phyloP scores from a whole-genome alignment of 1,140 invertebrate genomes.

The Nixonia krombeini region DNA sequence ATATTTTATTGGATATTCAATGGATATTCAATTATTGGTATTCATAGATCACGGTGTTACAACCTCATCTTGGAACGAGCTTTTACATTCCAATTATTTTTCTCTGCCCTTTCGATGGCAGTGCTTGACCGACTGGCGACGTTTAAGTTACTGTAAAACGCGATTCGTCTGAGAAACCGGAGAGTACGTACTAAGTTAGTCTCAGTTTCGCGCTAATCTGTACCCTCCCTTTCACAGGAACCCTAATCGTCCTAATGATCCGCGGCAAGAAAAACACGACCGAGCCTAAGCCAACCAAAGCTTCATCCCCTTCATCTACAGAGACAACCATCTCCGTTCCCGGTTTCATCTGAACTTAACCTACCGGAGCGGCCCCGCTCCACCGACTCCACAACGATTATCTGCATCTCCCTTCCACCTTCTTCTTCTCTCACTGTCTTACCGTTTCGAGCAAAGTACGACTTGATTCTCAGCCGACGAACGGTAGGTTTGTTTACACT shows the following conservation, averaged over 20 bases:
- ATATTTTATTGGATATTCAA: too few relatives aligned
- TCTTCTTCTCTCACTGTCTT: conserved; percentile 13
- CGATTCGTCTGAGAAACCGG: neutral
- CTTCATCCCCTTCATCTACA: conserved; percentile 55
- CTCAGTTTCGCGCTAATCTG: conserved; percentile 58
- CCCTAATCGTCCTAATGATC: conserved; percentile 71
- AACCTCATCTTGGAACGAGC: too few relatives aligned
- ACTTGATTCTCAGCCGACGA: too few relatives aligned
- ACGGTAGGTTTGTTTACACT: too few relatives aligned
- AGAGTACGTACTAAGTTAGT: neutral
- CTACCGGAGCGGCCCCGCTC: conserved; percentile 56
- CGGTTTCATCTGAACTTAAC: conserved; percentile 45
- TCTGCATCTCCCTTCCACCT: conserved; percentile 32
- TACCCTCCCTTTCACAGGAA: conserved; percentile 63
- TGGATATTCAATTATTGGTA: too few relatives aligned
- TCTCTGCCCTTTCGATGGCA: too few relatives aligned
- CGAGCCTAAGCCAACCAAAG: conserved; percentile 66
- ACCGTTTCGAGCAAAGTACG: conserved; percentile 10
- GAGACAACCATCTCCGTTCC: conserved; percentile 55
- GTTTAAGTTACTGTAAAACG: neutral
- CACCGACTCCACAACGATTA: conserved; percentile 48
- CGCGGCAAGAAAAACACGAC: conserved; percentile 70
- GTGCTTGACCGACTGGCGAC: neutral
- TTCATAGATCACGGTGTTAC: too few relatives aligned
- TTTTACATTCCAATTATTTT: too few relatives aligned